phyloP scores from a whole-genome alignment of 2,888 invertebrate species.

The Schizaphis graminum region DNA sequence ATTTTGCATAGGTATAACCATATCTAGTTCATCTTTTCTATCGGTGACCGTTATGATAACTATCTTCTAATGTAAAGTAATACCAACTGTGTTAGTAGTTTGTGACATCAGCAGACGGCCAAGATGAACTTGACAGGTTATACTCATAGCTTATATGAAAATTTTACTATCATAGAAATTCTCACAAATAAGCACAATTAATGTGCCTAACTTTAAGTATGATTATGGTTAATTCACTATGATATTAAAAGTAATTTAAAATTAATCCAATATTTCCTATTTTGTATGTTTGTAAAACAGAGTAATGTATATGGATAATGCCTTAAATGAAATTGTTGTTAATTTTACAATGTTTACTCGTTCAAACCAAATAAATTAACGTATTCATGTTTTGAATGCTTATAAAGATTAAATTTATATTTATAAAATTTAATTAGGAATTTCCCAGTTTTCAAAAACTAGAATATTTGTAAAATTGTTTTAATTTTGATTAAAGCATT shows the following conservation, averaged over 20 bases:
- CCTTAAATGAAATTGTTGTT: background rate
- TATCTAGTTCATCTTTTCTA: too few species aligned
- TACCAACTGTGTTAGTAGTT: too few species aligned
- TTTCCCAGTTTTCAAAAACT: background rate
- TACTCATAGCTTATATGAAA: background rate
- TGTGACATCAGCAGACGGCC: too few species aligned
- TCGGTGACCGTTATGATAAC: too few species aligned
- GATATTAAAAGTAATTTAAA: background rate
- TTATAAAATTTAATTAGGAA: background rate
- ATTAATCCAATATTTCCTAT: background rate
- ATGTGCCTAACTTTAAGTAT: background rate
- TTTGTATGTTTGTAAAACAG: background rate
- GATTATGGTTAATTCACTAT: background rate
- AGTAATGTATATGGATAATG: background rate
- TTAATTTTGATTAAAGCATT: conserved; percentile 15
- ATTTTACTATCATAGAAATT: background rate
- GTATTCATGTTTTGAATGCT: background rate
- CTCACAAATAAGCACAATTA: background rate
- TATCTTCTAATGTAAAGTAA: too few species aligned
- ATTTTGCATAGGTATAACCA: background rate
- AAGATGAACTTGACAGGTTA: too few species aligned
- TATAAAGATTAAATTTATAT: background rate
- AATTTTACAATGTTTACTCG: background rate
- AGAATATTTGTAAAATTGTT: background rate
- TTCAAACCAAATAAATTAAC: background rate